Evolutionary conservation across 2,113 vertebrate genomes (phyloP), one percentile per base, ranked within the genome.

Genomic region (Rattus rattus): DNA sequence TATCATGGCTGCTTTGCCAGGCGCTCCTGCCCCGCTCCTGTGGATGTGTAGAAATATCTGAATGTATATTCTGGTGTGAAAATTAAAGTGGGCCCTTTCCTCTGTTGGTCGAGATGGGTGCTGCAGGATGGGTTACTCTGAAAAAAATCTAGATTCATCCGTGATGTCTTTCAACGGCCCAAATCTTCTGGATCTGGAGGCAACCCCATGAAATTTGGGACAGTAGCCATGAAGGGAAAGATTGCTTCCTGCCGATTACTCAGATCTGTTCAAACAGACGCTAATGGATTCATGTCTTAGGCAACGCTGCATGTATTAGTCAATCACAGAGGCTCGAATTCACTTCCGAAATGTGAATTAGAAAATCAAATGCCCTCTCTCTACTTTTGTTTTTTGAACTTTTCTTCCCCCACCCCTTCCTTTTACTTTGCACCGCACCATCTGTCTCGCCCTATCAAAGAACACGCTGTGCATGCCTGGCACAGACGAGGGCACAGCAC

Each of bases 241-340:
- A 98, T 94, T 98, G 98, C 97, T 98, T 99, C 98, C 98, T 98
- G 98, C 96, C 94, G 97, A 98, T 97, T 98, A 98, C 98, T 99
- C 98, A 98, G 97, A 98, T 98, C 98, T 98, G 98, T 98, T 98
- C 98, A 98, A 98, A 98, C 97, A 97, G 97, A 98, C 97, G 90
- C 98, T 98, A 98, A 98, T 92, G 89, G 98, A 98, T 98, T 98
- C 97, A 98, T 96, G 96, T 97, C 97, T 98, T 98, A 96, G 63
- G 96, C 98, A 97, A 98, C 98, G 97, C 91, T 98, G 97, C 97
- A 98, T 98, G 98, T 98, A 96, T 98, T 97, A 98, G 98, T 98
- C 97, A 98, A 96, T 95, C 95, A 96, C 33, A 95, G 96, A 96
- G 98, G 97, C 90, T 96, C 90, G 97, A 98, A 98, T 97, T 97